Conservation (phyloP, 2,888 invertebrate species). For the Polydrusus tereticollis region DNA sequence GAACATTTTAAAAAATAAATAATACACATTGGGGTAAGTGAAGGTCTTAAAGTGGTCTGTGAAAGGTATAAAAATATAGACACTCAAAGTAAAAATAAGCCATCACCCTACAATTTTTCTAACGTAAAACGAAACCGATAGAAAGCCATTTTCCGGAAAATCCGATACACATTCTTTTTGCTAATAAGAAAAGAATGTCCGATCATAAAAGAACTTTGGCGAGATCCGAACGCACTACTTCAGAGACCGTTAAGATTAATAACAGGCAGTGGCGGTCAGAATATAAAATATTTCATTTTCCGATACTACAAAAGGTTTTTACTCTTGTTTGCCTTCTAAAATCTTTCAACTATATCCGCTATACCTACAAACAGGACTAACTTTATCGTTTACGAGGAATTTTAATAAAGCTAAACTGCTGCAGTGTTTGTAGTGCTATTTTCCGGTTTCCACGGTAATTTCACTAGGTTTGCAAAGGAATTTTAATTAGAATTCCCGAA, state of each 20-base stretch:
- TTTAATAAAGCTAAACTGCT: not conserved
- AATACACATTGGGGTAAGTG: too few species aligned
- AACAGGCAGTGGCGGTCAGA: not conserved
- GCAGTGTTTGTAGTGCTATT: not conserved
- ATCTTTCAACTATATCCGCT: too few species aligned
- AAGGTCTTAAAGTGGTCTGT: too few species aligned
- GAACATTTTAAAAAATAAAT: too few species aligned
- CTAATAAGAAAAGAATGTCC: constrained; percentile 1
- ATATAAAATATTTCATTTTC: not conserved
- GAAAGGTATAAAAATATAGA: too few species aligned
- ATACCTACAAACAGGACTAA: too few species aligned
- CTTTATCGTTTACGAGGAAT: too few species aligned
- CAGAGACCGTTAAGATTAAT: not conserved
- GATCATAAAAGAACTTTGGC: constrained; percentile 4
- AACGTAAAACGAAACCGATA: not conserved
- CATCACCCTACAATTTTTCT: not conserved
- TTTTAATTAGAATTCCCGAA: not conserved
- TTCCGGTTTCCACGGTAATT: not conserved
- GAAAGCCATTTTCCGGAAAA: not conserved
- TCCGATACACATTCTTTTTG: constrained; percentile 8
- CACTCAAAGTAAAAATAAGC: too few species aligned
- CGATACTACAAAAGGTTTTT: not conserved
- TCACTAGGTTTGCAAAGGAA: not conserved
- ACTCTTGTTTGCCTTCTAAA: too few species aligned
- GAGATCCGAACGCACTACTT: not conserved